Percentiles rank a stretch among this genome's conserved stretches.
Evolutionary conservation across 2,797 vertebrate species (phyloP).

Genomic region (Okamejei kenojei): DNA sequence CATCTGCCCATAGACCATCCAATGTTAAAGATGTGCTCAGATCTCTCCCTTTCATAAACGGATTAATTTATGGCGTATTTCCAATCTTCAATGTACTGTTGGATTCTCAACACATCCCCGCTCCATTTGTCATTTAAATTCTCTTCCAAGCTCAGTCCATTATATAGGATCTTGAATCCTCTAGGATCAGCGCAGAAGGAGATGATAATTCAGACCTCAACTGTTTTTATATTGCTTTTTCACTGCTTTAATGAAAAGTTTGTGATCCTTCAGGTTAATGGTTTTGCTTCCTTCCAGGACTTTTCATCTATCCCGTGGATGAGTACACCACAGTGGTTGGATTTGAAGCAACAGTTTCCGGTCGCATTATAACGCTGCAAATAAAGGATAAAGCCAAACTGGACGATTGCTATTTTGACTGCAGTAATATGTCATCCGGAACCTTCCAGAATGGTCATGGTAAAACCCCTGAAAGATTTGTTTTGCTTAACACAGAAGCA

Average conservation of each 20-base stretch:
- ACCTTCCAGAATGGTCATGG: slow-evolving; percentile 56
- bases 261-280: background rate
- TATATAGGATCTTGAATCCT: background rate
- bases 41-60: background rate
- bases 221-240: background rate
- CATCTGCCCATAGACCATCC: too few relatives aligned
- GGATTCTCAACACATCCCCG: background rate
- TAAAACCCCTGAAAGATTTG: slow-evolving; percentile 51
- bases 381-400: slow-evolving; percentile 90
- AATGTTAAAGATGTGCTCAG: background rate
- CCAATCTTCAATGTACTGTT: background rate
- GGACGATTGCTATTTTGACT: slow-evolving; percentile 61
- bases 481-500: background rate
- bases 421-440: slow-evolving; percentile 55
- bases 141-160: background rate
- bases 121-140: background rate
- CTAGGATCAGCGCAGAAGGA: background rate
- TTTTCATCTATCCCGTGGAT: slow-evolving; percentile 88
- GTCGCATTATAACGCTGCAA: slow-evolving; percentile 75
- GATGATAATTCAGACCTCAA: too few relatives aligned
- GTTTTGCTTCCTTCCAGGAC: slow-evolving; percentile 56
- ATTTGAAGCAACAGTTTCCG: slow-evolving; percentile 80
- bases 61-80: background rate
- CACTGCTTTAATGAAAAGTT: background rate
- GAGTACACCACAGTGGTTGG: slow-evolving; percentile 79